These are phyloP conservation scores for Stegana nigrithorax DNA, from an alignment of 2,888 invertebrate species.

Conservation along the genomic window DNA sequence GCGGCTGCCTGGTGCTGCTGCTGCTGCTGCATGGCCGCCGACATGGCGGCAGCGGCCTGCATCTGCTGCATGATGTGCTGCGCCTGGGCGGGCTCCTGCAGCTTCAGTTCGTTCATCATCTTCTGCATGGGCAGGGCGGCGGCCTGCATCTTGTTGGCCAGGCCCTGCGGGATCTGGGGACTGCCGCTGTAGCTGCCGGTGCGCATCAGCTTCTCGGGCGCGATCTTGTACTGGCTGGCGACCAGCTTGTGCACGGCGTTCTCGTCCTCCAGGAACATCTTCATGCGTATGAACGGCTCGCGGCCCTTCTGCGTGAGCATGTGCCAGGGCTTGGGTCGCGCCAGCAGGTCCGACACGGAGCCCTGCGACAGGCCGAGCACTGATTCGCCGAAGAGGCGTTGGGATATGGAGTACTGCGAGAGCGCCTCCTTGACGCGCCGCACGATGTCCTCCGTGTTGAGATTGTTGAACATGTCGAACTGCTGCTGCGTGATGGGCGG, in stretches of 20 bases:
- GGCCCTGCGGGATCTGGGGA: constrained; percentile 77
- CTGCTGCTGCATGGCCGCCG: constrained; percentile 67
- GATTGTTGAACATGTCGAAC: constrained; percentile 96
- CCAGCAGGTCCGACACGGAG: constrained; percentile 95
- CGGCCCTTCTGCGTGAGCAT: constrained; percentile 98
- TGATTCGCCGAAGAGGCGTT: constrained; percentile 97
- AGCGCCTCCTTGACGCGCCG: constrained; percentile 94
- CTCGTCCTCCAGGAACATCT: constrained; percentile 96
- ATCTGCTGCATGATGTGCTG: constrained; percentile 73
- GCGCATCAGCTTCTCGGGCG: constrained; percentile 96
- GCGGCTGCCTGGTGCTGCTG: constrained; percentile 44
- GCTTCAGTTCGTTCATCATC: constrained; percentile 81
- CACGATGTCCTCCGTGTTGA: constrained; percentile 98
- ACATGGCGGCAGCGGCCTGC: constrained; percentile 69
- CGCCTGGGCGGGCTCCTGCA: constrained; percentile 75
- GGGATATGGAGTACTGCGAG: constrained; percentile 96
- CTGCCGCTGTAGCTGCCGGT: constrained; percentile 92
- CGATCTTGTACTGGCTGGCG: constrained; percentile 97
- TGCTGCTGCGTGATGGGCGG: constrained; percentile 99
- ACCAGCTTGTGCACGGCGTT: constrained; percentile 95
- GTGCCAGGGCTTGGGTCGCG: constrained; percentile 98
- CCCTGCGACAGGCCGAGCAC: constrained; percentile 97
- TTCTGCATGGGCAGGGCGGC: constrained; percentile 77
- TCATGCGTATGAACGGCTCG: constrained; percentile 97
- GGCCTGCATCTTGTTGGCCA: constrained; percentile 77